Base-by-base conservation (phyloP, 1,140 invertebrate genomes). In the Magallana gigas region DNA sequence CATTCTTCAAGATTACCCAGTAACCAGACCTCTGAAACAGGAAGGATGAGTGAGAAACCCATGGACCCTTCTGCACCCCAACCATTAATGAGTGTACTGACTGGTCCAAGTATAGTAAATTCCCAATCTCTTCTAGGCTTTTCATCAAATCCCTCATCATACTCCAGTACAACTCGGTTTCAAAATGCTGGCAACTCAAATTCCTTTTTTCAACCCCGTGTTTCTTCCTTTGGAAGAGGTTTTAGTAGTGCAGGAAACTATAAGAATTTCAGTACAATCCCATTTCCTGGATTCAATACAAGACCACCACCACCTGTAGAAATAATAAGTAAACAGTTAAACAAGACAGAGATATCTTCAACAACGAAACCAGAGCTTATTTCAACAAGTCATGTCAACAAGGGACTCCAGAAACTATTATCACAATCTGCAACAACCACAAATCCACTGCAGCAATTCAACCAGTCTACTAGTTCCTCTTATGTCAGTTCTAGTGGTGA, bases 241-340 rank as follows among this genome's bases (percentile, higher is more conserved):
- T 48, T 48, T 48, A 76, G 68, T 12, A 12, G 23, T 11, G 11
- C 36, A 29, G 36, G 23, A 29, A 76, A 76, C 36, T 76, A 11
- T 14, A 18, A 23, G 1, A 76, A 6, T 76, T 5, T 23, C 9
- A 76, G 11, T 29, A 76, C 23, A 2, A 76, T 8, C 18, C 1
- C 62, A 84, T 57, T 58, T 57, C 16, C 8, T 9, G 23, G 23
- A 23, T 62, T 56, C 2, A 87, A 87, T 58, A 89, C 23, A 76
- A 68, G 57, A 8, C 88, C 88, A 8, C 85, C 23, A 3, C 9
- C 85, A 8, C 88, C 88, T 36, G 23, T 87, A 48, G 88, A 86
- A 23, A 18, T 89, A 48, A 60, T 89, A 9, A 36, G 64, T 68
- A 58, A 85, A 48, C 81, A 89, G 58, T 80, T 64, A 68, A 87